Base-by-base conservation (phyloP, 2,888 invertebrate genomes). In the Scaeva pyrastri region DNA sequence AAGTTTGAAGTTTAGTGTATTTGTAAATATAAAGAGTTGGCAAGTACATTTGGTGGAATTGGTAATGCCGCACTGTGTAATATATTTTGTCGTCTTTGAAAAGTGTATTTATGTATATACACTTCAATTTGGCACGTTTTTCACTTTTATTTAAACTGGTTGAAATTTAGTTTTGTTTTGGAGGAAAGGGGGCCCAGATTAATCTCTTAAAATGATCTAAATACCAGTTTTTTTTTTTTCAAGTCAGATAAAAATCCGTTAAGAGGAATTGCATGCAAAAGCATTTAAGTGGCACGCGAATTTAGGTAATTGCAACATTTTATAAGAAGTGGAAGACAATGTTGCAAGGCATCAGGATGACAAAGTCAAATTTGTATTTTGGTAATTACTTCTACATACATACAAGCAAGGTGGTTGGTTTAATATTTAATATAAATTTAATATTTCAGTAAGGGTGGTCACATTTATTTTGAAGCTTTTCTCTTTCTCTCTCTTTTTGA, bases 61-160 rank as follows among this genome's bases (percentile, higher is more conserved):
- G 70, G 12, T 26, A n/a, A 11, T 58, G 19, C 21, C 3, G 52
- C 45, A 19, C 58, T 2, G 10, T 48, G 31, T 23, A 31, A 31
- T 55, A 2, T 62, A 48, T 43, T 45, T 31, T 43, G 64, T 58
- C 43, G 71, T 74, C 71, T 66, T 45, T 75, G 66, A 41, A 70
- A 66, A 45, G 14, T 60, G 2, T 50, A 21, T 60, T 39, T 55
- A 21, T 21, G 2, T 56, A 21, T 68, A 55, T 73, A 77, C 82
- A 82, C 74, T 74, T 78, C 79, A 79, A 78, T 84, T 80, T 80
- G 58, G 84, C 80, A 80, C 80, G 76, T 72, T 71, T 80, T 76
- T 3, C 31, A 50, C 70, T 31, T 52, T 85, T 71, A 45, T 85
- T 72, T 76, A 80, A 76, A 76, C 80, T 80, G 75, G 84, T 75